A percentile compares a stretch with the other conserved stretches of the same genome.
These are phyloP conservation scores for Danio tinwini DNA, from an alignment of 2,797 vertebrate species.

Conservation along the genomic window DNA sequence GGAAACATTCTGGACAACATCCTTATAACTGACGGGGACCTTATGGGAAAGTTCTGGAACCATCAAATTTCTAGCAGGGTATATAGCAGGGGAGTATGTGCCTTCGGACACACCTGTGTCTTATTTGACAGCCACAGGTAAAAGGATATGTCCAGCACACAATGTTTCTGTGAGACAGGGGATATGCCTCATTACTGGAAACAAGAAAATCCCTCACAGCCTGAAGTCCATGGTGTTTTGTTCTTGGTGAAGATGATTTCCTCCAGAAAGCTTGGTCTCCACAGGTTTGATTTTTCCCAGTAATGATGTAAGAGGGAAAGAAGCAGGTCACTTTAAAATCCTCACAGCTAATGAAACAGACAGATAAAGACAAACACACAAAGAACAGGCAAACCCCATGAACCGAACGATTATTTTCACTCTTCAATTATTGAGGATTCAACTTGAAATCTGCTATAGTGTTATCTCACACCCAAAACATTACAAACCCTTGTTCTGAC, in stretches of 20 bases:
- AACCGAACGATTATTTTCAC: not conserved
- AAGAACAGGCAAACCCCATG: not conserved
- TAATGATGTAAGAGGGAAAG: constrained; percentile 5
- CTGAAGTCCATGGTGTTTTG: constrained; percentile 52
- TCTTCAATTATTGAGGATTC: too few species aligned
- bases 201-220: constrained; percentile 39
- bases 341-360: constrained; percentile 1
- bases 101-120: not conserved
- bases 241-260: constrained; percentile 15
- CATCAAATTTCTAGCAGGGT: too few species aligned
- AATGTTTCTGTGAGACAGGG: not conserved
- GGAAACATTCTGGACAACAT: too few species aligned
- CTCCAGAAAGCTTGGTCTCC: not conserved
- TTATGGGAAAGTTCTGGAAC: too few species aligned
- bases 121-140: not conserved
- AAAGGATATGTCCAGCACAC: not conserved
- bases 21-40: too few species aligned
- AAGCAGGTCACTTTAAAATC: not conserved
- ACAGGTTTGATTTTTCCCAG: not conserved
- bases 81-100: too few species aligned
- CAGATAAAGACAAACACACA: not conserved
- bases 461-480: constrained; percentile 67
- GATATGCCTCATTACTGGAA: not conserved
- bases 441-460: too few species aligned
- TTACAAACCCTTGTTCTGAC: constrained; percentile 61